Percentiles rank a stretch among this genome's conserved stretches.
Evolutionary conservation across 2,797 vertebrate genomes (phyloP).

Genomic region (Trichosurus vulpecula): DNA sequence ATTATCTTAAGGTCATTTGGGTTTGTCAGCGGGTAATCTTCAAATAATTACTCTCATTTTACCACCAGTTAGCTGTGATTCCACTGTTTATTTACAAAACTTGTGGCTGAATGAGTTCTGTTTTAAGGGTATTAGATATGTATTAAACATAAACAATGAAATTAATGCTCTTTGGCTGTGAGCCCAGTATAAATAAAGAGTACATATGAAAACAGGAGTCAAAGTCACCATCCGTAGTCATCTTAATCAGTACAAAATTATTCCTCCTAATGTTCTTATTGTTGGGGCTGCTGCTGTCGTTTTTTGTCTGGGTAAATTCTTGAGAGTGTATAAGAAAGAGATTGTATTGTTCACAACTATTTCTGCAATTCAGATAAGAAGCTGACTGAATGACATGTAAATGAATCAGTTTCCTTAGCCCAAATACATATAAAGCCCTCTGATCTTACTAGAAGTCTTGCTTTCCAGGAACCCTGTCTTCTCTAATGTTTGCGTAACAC

Average conservation of each 20-base stretch:
- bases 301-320: background rate
- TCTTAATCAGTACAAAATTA: background rate
- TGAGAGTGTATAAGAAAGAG: background rate
- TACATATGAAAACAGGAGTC: background rate
- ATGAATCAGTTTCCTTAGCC: background rate
- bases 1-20: slow-evolving; percentile 63
- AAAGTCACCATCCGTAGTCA: background rate
- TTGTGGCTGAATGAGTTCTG: slow-evolving; percentile 38
- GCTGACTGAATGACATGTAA: background rate
- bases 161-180: slow-evolving; percentile 43
- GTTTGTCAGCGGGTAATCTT: slow-evolving; percentile 34
- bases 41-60: slow-evolving; percentile 50
- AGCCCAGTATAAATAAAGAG: slow-evolving; percentile 11
- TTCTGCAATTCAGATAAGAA: background rate
- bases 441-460: background rate
- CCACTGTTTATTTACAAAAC: slow-evolving; percentile 40
- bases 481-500: background rate
- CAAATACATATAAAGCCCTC: background rate
- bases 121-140: slow-evolving; percentile 29
- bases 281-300: accelerated
- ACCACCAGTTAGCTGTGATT: slow-evolving; percentile 29
- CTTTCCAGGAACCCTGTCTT: background rate
- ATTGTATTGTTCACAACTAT: background rate
- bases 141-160: slow-evolving; percentile 61
- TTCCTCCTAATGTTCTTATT: background rate